Conservation (phyloP, 2,113 vertebrate species). For the Cephalopterus ornatus region DNA sequence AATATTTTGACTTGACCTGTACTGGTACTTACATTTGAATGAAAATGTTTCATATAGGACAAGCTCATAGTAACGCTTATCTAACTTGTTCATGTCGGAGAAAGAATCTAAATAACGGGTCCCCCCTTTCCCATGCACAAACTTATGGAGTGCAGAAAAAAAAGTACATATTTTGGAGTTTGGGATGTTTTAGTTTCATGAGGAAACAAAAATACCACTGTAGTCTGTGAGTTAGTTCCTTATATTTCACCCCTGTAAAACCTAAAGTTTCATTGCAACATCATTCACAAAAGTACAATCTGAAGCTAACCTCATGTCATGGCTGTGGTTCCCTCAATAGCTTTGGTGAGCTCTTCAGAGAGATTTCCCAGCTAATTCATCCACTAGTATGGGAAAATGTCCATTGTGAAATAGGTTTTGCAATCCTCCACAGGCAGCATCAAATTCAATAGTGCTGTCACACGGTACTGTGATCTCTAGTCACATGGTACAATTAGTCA, state of each 20-base stretch:
- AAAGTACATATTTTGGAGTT: accelerated
- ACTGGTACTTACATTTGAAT: neutral
- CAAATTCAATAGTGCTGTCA: neutral
- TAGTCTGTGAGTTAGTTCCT: neutral
- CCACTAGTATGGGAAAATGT: neutral
- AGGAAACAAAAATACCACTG: neutral
- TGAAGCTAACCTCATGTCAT: neutral
- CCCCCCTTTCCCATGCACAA: neutral
- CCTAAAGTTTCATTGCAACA: neutral
- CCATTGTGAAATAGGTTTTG: neutral
- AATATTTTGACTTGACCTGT: neutral
- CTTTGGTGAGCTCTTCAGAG: neutral
- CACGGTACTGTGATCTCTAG: neutral
- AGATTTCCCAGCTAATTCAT: neutral
- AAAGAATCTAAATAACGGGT: neutral
- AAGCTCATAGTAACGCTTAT: accelerated
- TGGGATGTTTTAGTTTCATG: neutral
- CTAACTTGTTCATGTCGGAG: neutral
- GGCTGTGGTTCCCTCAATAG: neutral
- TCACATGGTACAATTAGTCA: neutral
- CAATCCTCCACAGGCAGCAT: neutral
- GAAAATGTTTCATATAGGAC: neutral
- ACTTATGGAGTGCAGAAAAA: neutral
- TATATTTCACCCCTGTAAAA: neutral
- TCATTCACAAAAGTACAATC: neutral